Evolutionary conservation across 2,113 vertebrate species (phyloP).

Genomic region (Eulemur rufifrons): DNA sequence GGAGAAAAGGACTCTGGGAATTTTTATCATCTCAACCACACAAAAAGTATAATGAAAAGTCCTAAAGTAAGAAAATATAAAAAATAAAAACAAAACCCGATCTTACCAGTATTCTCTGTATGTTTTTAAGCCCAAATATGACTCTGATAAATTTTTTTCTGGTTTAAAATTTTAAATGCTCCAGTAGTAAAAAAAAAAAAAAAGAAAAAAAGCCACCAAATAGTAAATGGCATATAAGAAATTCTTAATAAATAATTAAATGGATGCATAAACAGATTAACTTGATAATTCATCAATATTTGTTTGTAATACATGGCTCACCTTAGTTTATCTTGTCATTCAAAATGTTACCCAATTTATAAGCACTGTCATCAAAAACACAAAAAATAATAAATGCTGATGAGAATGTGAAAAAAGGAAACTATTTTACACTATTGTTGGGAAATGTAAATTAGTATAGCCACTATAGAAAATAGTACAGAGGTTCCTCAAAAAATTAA

Average conservation of each 20-base stretch:
- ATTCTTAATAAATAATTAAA: background rate
- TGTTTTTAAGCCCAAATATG: background rate
- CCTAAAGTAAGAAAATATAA: background rate
- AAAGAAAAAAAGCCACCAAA: background rate
- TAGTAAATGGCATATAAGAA: background rate
- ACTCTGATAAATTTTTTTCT: background rate
- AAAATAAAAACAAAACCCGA: background rate
- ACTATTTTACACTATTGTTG: background rate
- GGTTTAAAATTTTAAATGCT: background rate
- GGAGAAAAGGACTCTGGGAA: background rate
- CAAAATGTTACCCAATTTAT: background rate
- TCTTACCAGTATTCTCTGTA: background rate
- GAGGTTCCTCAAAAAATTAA: background rate
- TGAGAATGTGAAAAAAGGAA: background rate
- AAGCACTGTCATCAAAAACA: background rate
- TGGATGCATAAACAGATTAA: background rate
- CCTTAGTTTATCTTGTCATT: background rate
- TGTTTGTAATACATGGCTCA: background rate
- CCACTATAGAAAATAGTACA: background rate
- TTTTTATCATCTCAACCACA: background rate
- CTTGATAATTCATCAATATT: background rate
- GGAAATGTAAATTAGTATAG: background rate
- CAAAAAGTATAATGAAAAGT: constrained; percentile 49
- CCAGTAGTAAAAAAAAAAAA: background rate
- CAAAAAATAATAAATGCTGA: background rate